Evolutionary conservation across 2,888 invertebrate species (phyloP).

Genomic region (Cerceris ruficornis): DNA sequence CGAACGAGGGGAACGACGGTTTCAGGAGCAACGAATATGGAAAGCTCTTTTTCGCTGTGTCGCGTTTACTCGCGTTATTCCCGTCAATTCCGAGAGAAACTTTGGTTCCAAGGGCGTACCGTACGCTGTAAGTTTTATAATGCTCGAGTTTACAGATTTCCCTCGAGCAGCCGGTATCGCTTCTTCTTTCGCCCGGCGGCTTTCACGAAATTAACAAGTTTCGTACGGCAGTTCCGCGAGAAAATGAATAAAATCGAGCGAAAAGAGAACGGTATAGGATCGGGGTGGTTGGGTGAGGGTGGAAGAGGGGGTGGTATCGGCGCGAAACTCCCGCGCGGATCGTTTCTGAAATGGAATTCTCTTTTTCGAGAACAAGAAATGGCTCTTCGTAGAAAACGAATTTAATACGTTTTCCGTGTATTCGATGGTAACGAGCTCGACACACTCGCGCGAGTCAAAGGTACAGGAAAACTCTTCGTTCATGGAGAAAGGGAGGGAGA

Average conservation of each 20-base stretch:
- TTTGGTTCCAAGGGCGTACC: conserved; percentile 22
- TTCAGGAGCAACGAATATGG: conserved; percentile 39
- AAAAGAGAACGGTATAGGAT: conserved; percentile 52
- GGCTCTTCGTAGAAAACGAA: conserved; percentile 34
- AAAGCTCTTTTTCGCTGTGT: conserved; percentile 37
- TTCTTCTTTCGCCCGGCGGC: conserved; percentile 50
- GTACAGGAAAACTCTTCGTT: neutral
- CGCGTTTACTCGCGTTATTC: conserved; percentile 7
- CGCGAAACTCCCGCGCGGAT: conserved; percentile 44
- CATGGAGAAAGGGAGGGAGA: neutral
- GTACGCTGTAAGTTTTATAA: conserved; percentile 57
- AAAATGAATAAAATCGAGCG: conserved; percentile 54
- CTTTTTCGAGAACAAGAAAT: conserved; percentile 36
- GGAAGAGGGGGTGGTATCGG: conserved; percentile 8
- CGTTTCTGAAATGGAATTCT: conserved; percentile 38
- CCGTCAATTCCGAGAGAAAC: conserved; percentile 32
- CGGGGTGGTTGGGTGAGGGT: neutral
- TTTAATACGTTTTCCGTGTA: conserved; percentile 50
- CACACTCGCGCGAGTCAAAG: conserved; percentile 11
- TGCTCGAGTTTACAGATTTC: conserved; percentile 66
- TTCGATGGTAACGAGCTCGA: conserved; percentile 38
- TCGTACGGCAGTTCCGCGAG: conserved; percentile 38
- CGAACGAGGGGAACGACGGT: conserved; percentile 23
- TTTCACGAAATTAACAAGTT: conserved; percentile 64
- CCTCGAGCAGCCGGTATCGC: conserved; percentile 57